Evolutionary conservation across 2,888 invertebrate genomes (phyloP).

Genomic region (Tetragnatha montana): DNA sequence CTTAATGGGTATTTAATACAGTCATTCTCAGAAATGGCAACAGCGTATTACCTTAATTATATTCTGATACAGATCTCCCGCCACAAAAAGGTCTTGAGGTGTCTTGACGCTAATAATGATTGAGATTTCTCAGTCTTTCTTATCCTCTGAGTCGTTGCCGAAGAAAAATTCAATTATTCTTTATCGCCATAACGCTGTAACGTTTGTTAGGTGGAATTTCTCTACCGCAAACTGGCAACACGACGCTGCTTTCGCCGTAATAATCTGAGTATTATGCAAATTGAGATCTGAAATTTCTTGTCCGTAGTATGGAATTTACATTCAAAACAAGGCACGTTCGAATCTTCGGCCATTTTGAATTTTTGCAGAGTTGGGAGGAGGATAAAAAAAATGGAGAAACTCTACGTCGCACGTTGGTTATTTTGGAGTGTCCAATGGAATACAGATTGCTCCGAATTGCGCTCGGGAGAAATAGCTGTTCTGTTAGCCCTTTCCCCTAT

Average conservation of each 20-base stretch:
- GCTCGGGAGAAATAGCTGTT: not conserved
- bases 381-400: not conserved
- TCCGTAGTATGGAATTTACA: slow-evolving; percentile 20
- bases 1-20: slow-evolving; percentile 37
- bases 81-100: not conserved
- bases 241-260: not conserved
- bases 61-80: slow-evolving; percentile 4
- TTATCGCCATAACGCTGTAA: not conserved
- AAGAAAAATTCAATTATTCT: not conserved
- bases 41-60: slow-evolving; percentile 2
- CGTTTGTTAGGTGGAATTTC: not conserved
- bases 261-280: slow-evolving; percentile 46
- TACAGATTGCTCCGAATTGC: slow-evolving; percentile 8
- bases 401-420: not conserved
- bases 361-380: not conserved
- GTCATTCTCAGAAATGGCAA: not conserved
- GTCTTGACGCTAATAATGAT: slow-evolving; percentile 25
- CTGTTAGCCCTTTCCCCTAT: not conserved
- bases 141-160: not conserved
- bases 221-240: not conserved
- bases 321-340: slow-evolving; percentile 14
- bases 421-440: not conserved
- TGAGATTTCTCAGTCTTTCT: slow-evolving; percentile 8
- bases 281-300: slow-evolving; percentile 7
- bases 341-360: not conserved